A percentile compares a stretch with the other conserved stretches of the same genome.
Conservation (phyloP, 2,113 vertebrate genomes). For the Passerina amoena region DNA sequence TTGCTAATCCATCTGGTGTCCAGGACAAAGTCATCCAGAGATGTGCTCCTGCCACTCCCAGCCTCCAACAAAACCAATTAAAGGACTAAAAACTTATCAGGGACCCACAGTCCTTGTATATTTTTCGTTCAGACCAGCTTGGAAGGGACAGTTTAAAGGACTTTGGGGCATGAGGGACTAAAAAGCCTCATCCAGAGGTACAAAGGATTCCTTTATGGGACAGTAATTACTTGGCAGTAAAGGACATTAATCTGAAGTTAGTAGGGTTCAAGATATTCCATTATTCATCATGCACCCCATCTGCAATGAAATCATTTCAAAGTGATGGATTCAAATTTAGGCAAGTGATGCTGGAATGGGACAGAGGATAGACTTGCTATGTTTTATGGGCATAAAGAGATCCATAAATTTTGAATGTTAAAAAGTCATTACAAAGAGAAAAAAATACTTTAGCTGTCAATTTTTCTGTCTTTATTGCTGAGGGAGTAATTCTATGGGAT, state of each 20-base stretch:
- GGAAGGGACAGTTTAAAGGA: conserved; percentile 24
- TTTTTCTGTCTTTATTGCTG: not conserved
- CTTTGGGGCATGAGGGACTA: not conserved
- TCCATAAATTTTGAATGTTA: not conserved
- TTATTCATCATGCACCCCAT: not conserved
- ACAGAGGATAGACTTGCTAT: not conserved
- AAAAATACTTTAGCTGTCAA: conserved; percentile 44
- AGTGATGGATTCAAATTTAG: conserved; percentile 31
- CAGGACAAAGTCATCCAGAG: not conserved
- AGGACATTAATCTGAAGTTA: not conserved
- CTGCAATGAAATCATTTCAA: conserved; percentile 32
- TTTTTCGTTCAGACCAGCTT: conserved; percentile 19
- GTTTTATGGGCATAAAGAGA: conserved; percentile 23
- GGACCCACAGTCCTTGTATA: not conserved
- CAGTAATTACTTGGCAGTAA: conserved; percentile 38
- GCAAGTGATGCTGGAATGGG: not conserved
- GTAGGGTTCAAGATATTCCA: conserved; percentile 8
- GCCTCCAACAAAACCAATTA: not conserved
- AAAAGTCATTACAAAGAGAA: not conserved
- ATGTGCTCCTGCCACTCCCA: not conserved
- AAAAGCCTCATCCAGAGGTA: not conserved
- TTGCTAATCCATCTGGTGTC: not conserved
- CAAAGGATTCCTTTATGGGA: conserved; percentile 25
- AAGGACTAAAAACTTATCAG: not conserved
- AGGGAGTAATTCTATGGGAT: not conserved